Conservation (phyloP, 1,140 invertebrate species). For the Drosophila aff. region DNA sequence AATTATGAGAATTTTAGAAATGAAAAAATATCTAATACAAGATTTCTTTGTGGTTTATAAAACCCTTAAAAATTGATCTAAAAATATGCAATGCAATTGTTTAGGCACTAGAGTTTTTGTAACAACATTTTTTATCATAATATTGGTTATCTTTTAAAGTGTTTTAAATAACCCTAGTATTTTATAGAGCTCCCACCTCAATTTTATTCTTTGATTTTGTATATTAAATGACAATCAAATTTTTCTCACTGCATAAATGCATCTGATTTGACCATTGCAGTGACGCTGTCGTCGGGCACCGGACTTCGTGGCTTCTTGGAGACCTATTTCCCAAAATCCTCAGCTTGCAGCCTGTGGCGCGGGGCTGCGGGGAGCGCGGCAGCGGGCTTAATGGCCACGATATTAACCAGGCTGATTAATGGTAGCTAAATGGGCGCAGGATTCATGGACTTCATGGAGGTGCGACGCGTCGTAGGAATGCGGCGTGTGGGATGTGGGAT, state of each 20-base stretch:
- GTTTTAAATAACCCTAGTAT: too few species aligned
- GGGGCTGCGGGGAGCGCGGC: conserved; percentile 6
- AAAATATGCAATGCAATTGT: too few species aligned
- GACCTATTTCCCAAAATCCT: conserved; percentile 66
- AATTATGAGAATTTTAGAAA: too few species aligned
- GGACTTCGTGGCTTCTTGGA: conserved; percentile 67
- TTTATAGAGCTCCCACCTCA: too few species aligned
- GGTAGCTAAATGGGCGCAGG: conserved; percentile 50
- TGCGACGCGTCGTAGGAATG: neutral
- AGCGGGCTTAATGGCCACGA: conserved; percentile 28
- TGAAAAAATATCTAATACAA: too few species aligned
- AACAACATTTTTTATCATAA: too few species aligned
- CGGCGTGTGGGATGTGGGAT: conserved; percentile 14
- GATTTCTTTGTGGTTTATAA: too few species aligned
- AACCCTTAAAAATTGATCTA: too few species aligned
- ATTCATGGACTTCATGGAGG: conserved; percentile 18
- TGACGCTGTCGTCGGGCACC: conserved; percentile 71
- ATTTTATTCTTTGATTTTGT: neutral
- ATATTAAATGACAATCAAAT: neutral
- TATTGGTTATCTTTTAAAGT: too few species aligned
- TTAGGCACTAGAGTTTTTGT: too few species aligned
- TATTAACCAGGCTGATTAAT: conserved; percentile 38
- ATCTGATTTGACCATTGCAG: conserved; percentile 58
- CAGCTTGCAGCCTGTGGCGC: conserved; percentile 22
- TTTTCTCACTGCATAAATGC: conserved; percentile 20